Conservation (phyloP, 2,797 vertebrate species). For the Malacoraja senta region DNA sequence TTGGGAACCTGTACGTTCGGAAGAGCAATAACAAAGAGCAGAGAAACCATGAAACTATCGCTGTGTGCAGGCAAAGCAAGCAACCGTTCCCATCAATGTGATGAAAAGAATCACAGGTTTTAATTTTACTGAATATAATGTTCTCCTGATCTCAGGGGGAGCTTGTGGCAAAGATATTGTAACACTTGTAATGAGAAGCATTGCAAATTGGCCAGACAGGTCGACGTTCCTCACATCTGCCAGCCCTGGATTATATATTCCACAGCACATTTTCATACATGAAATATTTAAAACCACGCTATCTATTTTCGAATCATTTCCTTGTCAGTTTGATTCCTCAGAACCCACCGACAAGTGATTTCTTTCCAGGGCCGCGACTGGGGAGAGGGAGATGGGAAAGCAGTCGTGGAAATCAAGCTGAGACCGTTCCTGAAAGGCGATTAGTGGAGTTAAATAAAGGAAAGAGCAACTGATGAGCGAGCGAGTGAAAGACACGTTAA, state of each 20-base stretch:
- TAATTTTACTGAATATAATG: neutral
- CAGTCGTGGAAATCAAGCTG: neutral
- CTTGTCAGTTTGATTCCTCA: conserved; percentile 3
- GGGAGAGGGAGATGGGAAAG: neutral
- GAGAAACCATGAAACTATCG: neutral
- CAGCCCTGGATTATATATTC: neutral
- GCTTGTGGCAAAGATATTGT: neutral
- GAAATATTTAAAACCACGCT: neutral
- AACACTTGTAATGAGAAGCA: neutral
- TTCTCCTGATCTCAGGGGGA: neutral
- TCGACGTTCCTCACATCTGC: neutral
- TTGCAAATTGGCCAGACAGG: neutral
- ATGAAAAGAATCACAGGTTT: neutral
- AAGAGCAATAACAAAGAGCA: neutral
- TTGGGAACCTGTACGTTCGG: neutral
- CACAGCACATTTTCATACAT: conserved; percentile 16
- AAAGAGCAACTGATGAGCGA: neutral
- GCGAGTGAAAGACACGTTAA: neutral
- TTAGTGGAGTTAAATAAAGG: conserved; percentile 1
- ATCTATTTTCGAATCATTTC: conserved; percentile 28
- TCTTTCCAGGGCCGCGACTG: neutral
- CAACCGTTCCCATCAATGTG: neutral
- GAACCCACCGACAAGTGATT: conserved; percentile 28
- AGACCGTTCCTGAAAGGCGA: neutral
- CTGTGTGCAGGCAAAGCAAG: neutral